Evolutionary conservation across 2,888 invertebrate genomes (phyloP).

Genomic region (Apeira syringaria): DNA sequence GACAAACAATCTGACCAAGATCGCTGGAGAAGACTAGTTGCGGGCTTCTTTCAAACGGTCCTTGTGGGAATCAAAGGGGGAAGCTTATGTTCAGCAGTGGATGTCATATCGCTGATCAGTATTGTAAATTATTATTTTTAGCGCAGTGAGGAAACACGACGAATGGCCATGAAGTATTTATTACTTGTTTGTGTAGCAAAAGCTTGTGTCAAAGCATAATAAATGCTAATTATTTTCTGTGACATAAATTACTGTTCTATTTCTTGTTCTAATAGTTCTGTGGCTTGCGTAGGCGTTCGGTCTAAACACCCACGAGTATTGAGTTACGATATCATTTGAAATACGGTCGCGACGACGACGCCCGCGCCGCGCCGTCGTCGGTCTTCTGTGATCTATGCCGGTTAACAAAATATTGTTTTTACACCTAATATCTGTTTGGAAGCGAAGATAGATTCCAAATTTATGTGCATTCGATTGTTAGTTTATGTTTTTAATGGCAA

Average conservation of each 20-base stretch:
- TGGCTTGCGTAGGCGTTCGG: slow-evolving; percentile 17
- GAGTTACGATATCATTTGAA: slow-evolving; percentile 23
- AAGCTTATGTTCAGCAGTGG: too few species aligned
- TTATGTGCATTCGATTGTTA: slow-evolving; percentile 3
- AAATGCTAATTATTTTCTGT: neutral
- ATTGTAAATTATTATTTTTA: too few species aligned
- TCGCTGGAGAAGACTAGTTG: too few species aligned
- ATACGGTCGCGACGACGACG: slow-evolving; percentile 8
- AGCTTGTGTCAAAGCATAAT: too few species aligned
- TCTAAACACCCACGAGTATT: slow-evolving; percentile 24
- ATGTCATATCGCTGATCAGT: too few species aligned
- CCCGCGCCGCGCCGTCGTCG: slow-evolving; percentile 7
- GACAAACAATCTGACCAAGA: too few species aligned
- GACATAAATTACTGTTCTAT: slow-evolving; percentile 10
- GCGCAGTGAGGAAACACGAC: too few species aligned
- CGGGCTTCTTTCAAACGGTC: too few species aligned
- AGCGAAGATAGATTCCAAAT: slow-evolving; percentile 2
- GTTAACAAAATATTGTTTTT: slow-evolving; percentile 15
- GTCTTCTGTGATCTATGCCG: slow-evolving; percentile 16
- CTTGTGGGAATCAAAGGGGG: too few species aligned
- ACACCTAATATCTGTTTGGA: slow-evolving; percentile 16
- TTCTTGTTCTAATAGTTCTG: slow-evolving; percentile 3
- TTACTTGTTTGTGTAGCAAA: too few species aligned
- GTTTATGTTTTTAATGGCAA: slow-evolving; percentile 14
- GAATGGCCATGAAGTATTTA: too few species aligned